A percentile compares a stretch with the other conserved stretches of the same genome.
Conservation (phyloP, 2,113 vertebrate genomes). For the Abramis brama region DNA sequence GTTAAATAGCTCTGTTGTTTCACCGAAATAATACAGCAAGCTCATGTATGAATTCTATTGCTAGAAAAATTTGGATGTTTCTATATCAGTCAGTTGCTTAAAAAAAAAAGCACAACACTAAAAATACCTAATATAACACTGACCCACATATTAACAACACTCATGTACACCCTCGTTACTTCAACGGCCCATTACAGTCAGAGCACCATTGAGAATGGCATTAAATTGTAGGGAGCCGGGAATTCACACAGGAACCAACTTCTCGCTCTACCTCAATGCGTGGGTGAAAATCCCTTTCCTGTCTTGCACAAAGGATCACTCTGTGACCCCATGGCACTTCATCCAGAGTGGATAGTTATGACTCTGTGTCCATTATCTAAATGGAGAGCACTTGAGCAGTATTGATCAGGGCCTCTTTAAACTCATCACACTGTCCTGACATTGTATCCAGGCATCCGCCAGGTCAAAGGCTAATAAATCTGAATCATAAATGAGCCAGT, state of each 20-base stretch:
- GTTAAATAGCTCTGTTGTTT: slow-evolving; percentile 40
- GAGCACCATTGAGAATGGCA: slow-evolving; percentile 40
- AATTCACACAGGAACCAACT: slow-evolving; percentile 8
- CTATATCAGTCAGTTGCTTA: slow-evolving; percentile 37
- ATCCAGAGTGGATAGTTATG: slow-evolving; percentile 51
- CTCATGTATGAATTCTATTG: slow-evolving; percentile 22
- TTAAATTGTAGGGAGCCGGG: slow-evolving; percentile 29
- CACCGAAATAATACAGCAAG: slow-evolving; percentile 34
- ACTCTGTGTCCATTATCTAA: slow-evolving; percentile 58
- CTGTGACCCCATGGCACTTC: slow-evolving; percentile 52
- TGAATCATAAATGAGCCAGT: slow-evolving; percentile 42
- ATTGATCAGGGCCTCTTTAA: slow-evolving; percentile 57
- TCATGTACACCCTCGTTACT: slow-evolving; percentile 24
- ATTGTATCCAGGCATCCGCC: slow-evolving; percentile 22
- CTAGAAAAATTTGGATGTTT: slow-evolving; percentile 13
- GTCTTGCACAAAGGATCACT: slow-evolving; percentile 8
- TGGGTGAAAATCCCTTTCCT: slow-evolving; percentile 36
- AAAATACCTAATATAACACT: background rate
- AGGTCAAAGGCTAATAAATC: slow-evolving; percentile 55
- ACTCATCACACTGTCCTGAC: slow-evolving; percentile 38
- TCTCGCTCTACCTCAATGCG: background rate
- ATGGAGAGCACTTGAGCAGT: slow-evolving; percentile 57
- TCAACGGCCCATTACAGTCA: slow-evolving; percentile 44
- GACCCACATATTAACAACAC: slow-evolving; percentile 25
- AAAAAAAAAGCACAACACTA: slow-evolving; percentile 5